Base-by-base conservation (phyloP, 2,113 vertebrate species). In the Oryzias curvinotus region DNA sequence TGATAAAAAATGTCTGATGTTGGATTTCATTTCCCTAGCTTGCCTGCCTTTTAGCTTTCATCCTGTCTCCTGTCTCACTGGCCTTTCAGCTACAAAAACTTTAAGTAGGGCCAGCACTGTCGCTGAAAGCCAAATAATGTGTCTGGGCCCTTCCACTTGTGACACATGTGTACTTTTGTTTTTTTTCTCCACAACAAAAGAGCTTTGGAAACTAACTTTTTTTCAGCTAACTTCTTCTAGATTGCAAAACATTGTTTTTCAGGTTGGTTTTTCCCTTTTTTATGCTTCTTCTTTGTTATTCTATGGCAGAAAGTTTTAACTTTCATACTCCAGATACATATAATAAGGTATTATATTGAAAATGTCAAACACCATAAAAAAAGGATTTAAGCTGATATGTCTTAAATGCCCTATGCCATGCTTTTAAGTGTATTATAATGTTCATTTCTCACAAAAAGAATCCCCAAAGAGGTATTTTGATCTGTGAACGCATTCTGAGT, bases 1-100 rank as follows among this genome's bases (percentile, higher is more conserved):
- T 64, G 54, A 69, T 65, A 55, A 77, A 36, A 42, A 60, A 48
- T 7, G 36, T 75, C 53, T 63, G 71, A 80, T 61, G 30, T 18
- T 64, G 50, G 52, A 43, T 19, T 55, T 77, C 41, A 47, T 49
- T 54, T 68, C 54, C 57, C 14, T 53, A 48, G 19, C 23, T 49
- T 25, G 19, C 28, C 18, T 50, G 53, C 14, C 42, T 66, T 42
- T 55, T 43, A 2, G 23, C 69, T 81, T 78, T 75, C 52, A 73
- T 74, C 48, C 61, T 36, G 43, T 52, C 63, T 59, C 52, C n/a
- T 13, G 59, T 68, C 46, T 78, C 56, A 47, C 13, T 65, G 55
- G 58, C 55, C 57, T 50, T 47, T 21, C 21, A 25, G 53, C 45
- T 57, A 64, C 41, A 53, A 48, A 57, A 48, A 10, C 15, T 26